These are phyloP conservation scores for Poicephalus meyeri DNA, from an alignment of 2,113 vertebrate species.

Conservation along the genomic window DNA sequence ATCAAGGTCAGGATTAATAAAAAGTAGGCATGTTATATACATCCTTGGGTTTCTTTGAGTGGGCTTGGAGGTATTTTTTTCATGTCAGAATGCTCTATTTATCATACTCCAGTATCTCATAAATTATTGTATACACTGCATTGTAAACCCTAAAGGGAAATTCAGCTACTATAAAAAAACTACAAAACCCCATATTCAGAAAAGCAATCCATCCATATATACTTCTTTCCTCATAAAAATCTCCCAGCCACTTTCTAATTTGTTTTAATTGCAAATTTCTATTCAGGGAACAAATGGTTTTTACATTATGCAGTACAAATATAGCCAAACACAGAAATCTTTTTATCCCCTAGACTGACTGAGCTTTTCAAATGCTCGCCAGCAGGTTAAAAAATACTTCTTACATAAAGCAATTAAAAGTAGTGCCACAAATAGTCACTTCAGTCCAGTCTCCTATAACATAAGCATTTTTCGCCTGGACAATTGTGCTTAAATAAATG, in stretches of 20 bases:
- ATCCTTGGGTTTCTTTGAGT: conserved; percentile 3
- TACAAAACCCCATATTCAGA: not conserved
- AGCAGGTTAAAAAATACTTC: not conserved
- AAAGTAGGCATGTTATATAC: conserved; percentile 29
- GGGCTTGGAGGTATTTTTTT: not conserved
- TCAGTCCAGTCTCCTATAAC: not conserved
- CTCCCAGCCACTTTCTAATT: conserved; percentile 47
- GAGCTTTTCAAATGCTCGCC: conserved; percentile 26
- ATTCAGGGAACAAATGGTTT: conserved; percentile 32
- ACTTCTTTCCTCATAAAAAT: not conserved
- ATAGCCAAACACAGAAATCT: conserved; percentile 1
- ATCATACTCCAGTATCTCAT: conserved; percentile 60
- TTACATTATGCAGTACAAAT: conserved; percentile 33
- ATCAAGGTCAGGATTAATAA: conserved; percentile 33
- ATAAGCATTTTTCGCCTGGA: not conserved
- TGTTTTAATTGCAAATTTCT: conserved; percentile 67
- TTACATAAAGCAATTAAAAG: conserved; percentile 20
- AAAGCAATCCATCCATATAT: not conserved
- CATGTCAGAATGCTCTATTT: conserved; percentile 42
- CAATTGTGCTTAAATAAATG: not conserved
- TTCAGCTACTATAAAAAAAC: conserved; percentile 62
- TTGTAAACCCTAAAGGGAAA: conserved; percentile 63
- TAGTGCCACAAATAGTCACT: not conserved
- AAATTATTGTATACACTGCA: conserved; percentile 66
- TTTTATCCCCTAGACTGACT: not conserved